A percentile compares a stretch with the other conserved stretches of the same genome.
These are phyloP conservation scores for Danaus melanippus DNA, from an alignment of 1,140 invertebrate species.

Conservation along the genomic window DNA sequence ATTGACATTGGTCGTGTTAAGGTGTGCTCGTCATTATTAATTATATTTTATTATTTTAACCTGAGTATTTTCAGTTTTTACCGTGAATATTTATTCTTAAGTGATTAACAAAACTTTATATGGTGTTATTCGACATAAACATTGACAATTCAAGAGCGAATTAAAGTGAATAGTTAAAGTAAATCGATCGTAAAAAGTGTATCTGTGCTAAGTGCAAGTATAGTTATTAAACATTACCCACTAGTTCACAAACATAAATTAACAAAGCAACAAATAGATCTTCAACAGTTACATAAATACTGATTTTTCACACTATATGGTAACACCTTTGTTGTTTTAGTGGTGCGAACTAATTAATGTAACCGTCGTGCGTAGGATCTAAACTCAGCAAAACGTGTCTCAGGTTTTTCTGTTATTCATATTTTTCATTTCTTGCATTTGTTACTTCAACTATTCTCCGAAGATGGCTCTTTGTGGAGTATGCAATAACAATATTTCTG, in stretches of 20 bases:
- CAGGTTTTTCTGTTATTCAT: slow-evolving; percentile 1
- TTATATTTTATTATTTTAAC: too few species aligned
- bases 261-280: slow-evolving; percentile 5
- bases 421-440: slow-evolving; percentile 4
- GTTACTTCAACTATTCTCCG: too few species aligned
- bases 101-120: too few species aligned
- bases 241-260: slow-evolving; percentile 3
- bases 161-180: slow-evolving; percentile 5
- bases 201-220: slow-evolving; percentile 1
- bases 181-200: slow-evolving; percentile 7
- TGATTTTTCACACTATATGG: neutral
- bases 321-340: neutral
- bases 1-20: too few species aligned
- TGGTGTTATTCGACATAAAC: too few species aligned
- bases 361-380: neutral
- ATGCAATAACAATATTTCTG: too few species aligned
- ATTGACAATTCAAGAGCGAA: too few species aligned
- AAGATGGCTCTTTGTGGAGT: too few species aligned
- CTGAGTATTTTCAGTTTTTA: too few species aligned
- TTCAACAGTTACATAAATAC: too few species aligned
- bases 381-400: neutral
- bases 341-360: neutral
- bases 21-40: too few species aligned
- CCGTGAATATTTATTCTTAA: too few species aligned
- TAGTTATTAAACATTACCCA: slow-evolving; percentile 3